These are phyloP conservation scores for Drosophila lacteicornis DNA, from an alignment of 1,140 invertebrate genomes.

Conservation along the genomic window DNA sequence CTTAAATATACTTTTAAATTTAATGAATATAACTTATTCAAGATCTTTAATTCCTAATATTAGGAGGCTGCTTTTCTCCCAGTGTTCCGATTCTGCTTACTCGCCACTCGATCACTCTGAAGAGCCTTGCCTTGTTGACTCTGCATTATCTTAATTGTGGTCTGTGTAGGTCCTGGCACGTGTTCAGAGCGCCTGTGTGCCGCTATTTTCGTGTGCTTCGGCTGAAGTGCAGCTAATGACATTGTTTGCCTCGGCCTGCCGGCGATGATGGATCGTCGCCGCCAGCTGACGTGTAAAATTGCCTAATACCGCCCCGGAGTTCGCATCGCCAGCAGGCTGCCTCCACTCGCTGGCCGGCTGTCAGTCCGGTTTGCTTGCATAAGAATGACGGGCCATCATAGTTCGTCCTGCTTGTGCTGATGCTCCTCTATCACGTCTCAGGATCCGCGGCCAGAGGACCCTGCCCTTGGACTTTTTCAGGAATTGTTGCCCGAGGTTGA, in stretches of 20 bases:
- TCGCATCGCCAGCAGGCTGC: neutral
- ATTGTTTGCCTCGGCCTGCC: conserved; percentile 25
- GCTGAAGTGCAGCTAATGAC: conserved; percentile 49
- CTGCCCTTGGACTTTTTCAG: neutral
- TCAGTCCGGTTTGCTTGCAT: conserved; percentile 14
- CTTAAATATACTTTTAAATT: no score
- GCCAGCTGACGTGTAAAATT: conserved; percentile 28
- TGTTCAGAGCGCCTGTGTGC: conserved; percentile 26
- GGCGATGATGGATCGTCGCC: conserved; percentile 37
- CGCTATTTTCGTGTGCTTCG: conserved; percentile 29
- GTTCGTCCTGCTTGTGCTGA: neutral
- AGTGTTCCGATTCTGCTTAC: conserved; percentile 13
- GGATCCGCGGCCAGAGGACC: conserved; percentile 1
- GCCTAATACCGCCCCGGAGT: conserved; percentile 20
- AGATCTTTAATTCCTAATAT: no score
- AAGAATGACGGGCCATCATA: conserved; percentile 19
- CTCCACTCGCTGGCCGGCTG: neutral
- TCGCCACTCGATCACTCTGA: conserved; percentile 28
- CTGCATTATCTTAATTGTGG: conserved; percentile 75
- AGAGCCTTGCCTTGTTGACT: conserved; percentile 35
- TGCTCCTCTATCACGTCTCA: conserved; percentile 1
- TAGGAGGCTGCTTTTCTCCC: neutral
- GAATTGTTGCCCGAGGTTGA: no score
- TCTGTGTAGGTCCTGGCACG: conserved; percentile 46
- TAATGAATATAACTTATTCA: no score